phyloP scores from a whole-genome alignment of 1,140 invertebrate genomes.

The Popillia japonica region DNA sequence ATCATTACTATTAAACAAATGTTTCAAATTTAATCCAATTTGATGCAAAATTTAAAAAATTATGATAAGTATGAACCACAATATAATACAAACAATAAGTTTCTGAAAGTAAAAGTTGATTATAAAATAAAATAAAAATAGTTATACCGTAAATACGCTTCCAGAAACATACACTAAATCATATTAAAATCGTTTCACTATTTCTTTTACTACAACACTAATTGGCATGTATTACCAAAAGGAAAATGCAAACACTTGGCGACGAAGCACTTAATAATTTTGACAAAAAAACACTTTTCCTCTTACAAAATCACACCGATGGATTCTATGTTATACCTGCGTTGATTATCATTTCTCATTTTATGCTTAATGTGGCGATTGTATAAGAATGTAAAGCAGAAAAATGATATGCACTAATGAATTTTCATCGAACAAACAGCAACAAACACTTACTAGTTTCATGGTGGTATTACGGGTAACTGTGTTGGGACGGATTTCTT shows the following conservation, averaged over 20 bases:
- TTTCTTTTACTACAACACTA: background rate
- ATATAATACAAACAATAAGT: background rate
- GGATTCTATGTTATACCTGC: background rate
- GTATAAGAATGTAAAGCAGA: background rate
- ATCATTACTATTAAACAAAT: too few relatives aligned
- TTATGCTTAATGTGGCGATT: too few relatives aligned
- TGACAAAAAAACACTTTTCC: background rate
- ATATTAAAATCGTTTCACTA: background rate
- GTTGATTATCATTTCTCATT: background rate
- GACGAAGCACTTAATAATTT: constrained; percentile 13
- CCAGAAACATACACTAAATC: background rate
- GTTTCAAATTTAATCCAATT: too few relatives aligned
- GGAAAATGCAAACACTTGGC: background rate
- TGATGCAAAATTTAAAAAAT: too few relatives aligned
- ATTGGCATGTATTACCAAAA: background rate
- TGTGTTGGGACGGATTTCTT: constrained; percentile 30
- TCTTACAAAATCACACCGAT: background rate
- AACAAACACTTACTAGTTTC: constrained; percentile 33
- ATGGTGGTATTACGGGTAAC: constrained; percentile 37
- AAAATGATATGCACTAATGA: constrained; percentile 31
- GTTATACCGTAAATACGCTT: background rate
- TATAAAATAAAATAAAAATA: background rate
- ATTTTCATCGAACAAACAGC: constrained; percentile 16
- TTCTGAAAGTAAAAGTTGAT: background rate
- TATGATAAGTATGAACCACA: too few relatives aligned